A percentile compares a stretch with the other conserved stretches of the same genome.
These are phyloP conservation scores for Cremastobaeus sp. DNA, from an alignment of 2,888 invertebrate genomes.

Conservation along the genomic window DNA sequence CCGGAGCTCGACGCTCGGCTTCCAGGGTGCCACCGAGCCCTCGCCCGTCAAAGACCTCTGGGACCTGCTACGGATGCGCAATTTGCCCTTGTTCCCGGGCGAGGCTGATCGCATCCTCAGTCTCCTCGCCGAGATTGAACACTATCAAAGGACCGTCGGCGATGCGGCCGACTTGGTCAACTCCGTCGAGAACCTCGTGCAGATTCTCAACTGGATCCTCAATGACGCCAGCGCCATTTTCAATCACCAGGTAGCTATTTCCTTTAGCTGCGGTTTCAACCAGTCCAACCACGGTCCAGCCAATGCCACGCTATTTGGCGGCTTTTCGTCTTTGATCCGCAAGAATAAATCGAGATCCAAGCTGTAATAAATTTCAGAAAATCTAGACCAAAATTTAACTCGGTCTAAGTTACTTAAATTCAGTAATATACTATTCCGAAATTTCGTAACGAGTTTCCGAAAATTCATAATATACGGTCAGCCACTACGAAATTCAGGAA, in stretches of 20 bases:
- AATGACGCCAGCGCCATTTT: conserved; percentile 84
- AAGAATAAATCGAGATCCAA: too few relatives aligned
- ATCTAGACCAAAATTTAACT: too few relatives aligned
- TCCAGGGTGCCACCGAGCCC: conserved; percentile 82
- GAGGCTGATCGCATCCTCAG: conserved; percentile 83
- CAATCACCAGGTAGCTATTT: conserved; percentile 83
- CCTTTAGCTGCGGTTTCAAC: neutral
- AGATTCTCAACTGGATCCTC: conserved; percentile 84
- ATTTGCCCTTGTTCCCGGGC: conserved; percentile 81
- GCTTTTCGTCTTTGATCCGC: too few relatives aligned
- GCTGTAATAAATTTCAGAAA: too few relatives aligned
- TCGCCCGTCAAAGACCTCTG: conserved; percentile 81
- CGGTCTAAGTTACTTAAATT: too few relatives aligned
- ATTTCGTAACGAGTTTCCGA: too few relatives aligned
- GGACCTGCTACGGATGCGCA: conserved; percentile 79
- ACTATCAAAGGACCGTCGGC: conserved; percentile 79
- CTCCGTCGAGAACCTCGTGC: conserved; percentile 81
- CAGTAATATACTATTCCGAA: too few relatives aligned
- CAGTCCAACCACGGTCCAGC: conserved; percentile 15
- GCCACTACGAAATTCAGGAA: too few relatives aligned
- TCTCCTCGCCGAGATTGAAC: conserved; percentile 81
- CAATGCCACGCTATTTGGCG: neutral
- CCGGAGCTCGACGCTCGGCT: conserved; percentile 81
- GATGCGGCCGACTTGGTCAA: conserved; percentile 79
- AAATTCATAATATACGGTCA: too few relatives aligned